Base-by-base conservation (phyloP, 1,140 invertebrate genomes). In the Scaptodrosophila lebanonensis region DNA sequence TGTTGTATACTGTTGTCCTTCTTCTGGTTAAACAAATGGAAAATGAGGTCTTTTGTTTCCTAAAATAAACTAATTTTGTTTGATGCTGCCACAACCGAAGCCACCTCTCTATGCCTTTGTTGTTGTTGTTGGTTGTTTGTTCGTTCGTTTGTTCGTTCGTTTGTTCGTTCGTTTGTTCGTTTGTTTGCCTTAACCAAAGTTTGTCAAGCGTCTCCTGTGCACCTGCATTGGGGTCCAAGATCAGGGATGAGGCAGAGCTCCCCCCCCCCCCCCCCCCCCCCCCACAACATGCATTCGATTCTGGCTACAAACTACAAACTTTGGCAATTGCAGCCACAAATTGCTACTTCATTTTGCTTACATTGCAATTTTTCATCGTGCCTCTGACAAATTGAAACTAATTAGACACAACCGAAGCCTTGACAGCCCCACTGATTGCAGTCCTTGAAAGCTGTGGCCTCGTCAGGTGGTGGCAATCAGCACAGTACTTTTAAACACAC, bases 31-130 rank as follows among this genome's bases (percentile, higher is more conserved):
- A 79, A 73, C 73, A 79, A 79, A 79, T 82, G 69, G 57, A 64
- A 82, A 82, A 82, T 82, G 75, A 75, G 75, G 49, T 82, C 75
- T 68, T 82, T 82, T 82, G 75, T 82, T 82, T 63, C 66, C 75
- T 47, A 82, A 70, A 79, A 79, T 79, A 82, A 79, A 79, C 75
- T 76, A 73, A 75, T 61, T 68, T 67, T 72, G 33, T 52, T 61
- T 71, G 69, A 60, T n/a, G n/a, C n/a, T n/a, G n/a, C n/a, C n/a
- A n/a, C n/a, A n/a, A n/a, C n/a, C n/a, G n/a, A n/a, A n/a, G n/a
- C n/a, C 22, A 4, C 3, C 22, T 4, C 22, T 25, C 22, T 25
- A 3, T 25, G 22, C 32, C 32, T 33, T n/a, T n/a, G 32, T 33
- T 33, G 32, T 25, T 25, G 3, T 33, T 33, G 32, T 33, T 13